Base-by-base conservation (phyloP, 1,140 invertebrate species). In the Diploscapter pachys region DNA sequence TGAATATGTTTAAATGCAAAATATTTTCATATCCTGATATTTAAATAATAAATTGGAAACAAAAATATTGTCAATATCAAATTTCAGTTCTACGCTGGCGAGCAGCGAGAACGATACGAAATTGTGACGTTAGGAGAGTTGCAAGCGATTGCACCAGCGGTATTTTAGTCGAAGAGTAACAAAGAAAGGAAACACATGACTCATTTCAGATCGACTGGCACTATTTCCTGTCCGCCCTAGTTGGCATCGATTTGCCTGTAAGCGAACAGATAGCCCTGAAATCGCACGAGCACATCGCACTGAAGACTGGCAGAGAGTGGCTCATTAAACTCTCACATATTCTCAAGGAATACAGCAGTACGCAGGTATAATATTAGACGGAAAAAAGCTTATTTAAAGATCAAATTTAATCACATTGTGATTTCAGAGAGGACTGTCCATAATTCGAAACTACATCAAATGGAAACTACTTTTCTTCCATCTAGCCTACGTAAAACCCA, bases 381-480 rank as follows among this genome's bases (percentile, higher is more conserved):
- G 31, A 31, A 31, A 31, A 31, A 31, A 31, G 31, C 31, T 31
- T 31, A 31, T 31, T 31, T 1, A 31, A 31, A 31, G 31, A 31
- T 1, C 31, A 31, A 31, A 31, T 31, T 31, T 31, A 31, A 31
- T 1, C 31, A 31, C 31, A 1, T 31, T 31, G 1, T 31, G 31
- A 31, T 31, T 31, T 31, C 31, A 31, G 31, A 31, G 31, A 31
- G 31, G 31, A 31, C 31, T 31, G 1, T 31, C 31, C 31, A 31
- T 31, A 31, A 31, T 31, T 31, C 31, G 64, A n/a, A 74, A 65
- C 50, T 74, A 74, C 63, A 50, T 74, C 51, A 74, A 74, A 63
- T 74, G 73, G 73, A 74, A 74, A 13, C 55, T 64, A 3, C 53
- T 69, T n/a, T 69, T 69, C 59, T 74, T 74, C 57, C 64, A 74